Evolutionary conservation across 2,113 vertebrate species (phyloP).

Genomic region (Hiodon alosoides): DNA sequence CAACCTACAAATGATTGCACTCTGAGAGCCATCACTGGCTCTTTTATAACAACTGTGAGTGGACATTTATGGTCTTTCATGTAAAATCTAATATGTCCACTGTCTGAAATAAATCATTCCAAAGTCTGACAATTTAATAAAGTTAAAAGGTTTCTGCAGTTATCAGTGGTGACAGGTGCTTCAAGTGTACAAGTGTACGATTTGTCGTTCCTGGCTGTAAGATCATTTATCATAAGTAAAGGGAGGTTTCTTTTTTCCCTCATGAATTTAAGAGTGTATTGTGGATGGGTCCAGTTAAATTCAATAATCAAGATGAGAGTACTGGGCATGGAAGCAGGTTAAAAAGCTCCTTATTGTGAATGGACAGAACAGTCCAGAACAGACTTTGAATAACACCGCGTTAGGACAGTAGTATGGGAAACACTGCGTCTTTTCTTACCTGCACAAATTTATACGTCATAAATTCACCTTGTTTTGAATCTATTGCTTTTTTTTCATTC

Average conservation of each 20-base stretch:
- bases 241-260: neutral
- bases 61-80: slow-evolving; percentile 9
- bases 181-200: slow-evolving; percentile 15
- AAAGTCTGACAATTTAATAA: slow-evolving; percentile 26
- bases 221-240: slow-evolving; percentile 22
- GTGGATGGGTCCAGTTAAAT: neutral
- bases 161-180: slow-evolving; percentile 15
- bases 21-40: neutral
- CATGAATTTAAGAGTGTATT: neutral
- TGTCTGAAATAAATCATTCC: slow-evolving; percentile 17
- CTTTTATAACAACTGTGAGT: slow-evolving; percentile 10
- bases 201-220: slow-evolving; percentile 18
- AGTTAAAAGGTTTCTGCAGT: slow-evolving; percentile 32
- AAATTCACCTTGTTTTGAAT: too few relatives aligned
- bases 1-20: neutral
- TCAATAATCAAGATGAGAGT: neutral
- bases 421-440: too few relatives aligned
- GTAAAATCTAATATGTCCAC: slow-evolving; percentile 21
- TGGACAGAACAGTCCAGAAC: neutral
- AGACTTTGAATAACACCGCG: too few relatives aligned
- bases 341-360: neutral
- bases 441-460: too few relatives aligned
- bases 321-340: neutral
- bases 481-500: too few relatives aligned
- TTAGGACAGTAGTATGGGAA: too few relatives aligned